Base-by-base conservation (phyloP, 1,140 invertebrate genomes). In the Calliopsis andreniformis region DNA sequence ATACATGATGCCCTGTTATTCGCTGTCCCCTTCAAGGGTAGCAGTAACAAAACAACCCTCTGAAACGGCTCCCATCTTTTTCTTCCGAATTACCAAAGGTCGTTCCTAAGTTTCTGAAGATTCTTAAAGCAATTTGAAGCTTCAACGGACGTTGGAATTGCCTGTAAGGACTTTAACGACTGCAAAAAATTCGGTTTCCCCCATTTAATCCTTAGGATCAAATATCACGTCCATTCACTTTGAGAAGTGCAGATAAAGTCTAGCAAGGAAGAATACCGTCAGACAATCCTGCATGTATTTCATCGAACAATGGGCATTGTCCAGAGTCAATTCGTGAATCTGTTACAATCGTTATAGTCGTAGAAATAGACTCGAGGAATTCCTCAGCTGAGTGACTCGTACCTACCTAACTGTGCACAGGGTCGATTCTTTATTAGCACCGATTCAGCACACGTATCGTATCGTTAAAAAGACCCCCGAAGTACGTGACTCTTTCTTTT, bases 141-240 rank as follows among this genome's bases (percentile, higher is more conserved):
- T 7, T 2, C 20, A 3, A 2, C 0, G 10, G 0, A 20, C 16
- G 10, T 16, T 32, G 1, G 7, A 39, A 25, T 14, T 8, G 47
- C 1, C 4, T 25, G 2, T 1, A 5, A 35, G 30, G 23, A 23
- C 28, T 35, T 3, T 16, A 20, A 39, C 28, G 30, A 39, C 23
- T 61, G 16, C 2, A n/a, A 61, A 71, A 49, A 61, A 71, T 49
- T 47, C 59, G 25, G n/a, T n/a, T n/a, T n/a, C n/a, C n/a, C n/a
- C n/a, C n/a, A n/a, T n/a, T n/a, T n/a, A n/a, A n/a, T n/a, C n/a
- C n/a, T n/a, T n/a, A n/a, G n/a, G n/a, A n/a, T n/a, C 18, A 49
- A 49, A 20, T 69, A 58, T 30, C 32, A 7, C 32, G 14, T 55
- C 23, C 32, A 3, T 49, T 20, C 7, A 49, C 35, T 39, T 10